A percentile compares a stretch with the other conserved stretches of the same genome.
These are phyloP conservation scores for Hypomecis atomaria DNA, from an alignment of 2,888 invertebrate species.

Conservation along the genomic window DNA sequence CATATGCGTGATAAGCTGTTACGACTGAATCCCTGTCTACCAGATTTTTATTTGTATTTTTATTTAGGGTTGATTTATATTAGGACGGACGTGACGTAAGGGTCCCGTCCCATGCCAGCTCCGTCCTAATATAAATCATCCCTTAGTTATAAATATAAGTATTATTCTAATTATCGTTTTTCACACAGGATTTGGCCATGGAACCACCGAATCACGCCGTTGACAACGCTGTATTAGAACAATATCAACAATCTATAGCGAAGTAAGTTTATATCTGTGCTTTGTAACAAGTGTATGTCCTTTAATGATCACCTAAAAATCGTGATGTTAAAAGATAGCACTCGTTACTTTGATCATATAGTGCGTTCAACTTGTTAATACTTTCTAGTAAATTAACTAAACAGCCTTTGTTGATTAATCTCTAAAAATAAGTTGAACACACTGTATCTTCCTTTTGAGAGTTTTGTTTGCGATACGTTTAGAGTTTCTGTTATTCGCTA, in stretches of 20 bases:
- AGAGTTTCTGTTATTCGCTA: constrained; percentile 24
- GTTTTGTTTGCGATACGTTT: constrained; percentile 21
- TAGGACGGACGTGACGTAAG: too few relatives aligned
- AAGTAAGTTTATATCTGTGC: constrained; percentile 84
- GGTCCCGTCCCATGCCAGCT: too few relatives aligned
- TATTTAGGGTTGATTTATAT: too few relatives aligned
- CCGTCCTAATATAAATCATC: too few relatives aligned
- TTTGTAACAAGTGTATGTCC: constrained; percentile 8
- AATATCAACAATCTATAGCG: constrained; percentile 92
- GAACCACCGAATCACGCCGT: constrained; percentile 75
- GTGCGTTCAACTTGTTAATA: background rate
- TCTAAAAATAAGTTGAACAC: background rate
- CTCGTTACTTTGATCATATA: constrained; percentile 18
- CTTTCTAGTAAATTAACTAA: too few relatives aligned
- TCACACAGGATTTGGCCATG: constrained; percentile 66
- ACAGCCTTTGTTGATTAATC: too few relatives aligned
- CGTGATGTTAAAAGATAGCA: background rate
- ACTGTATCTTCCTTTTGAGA: background rate
- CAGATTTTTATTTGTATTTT: too few relatives aligned
- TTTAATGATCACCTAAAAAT: background rate
- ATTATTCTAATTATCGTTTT: background rate
- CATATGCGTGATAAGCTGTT: too few relatives aligned
- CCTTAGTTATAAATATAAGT: background rate
- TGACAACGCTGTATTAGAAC: constrained; percentile 92
- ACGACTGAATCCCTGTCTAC: too few relatives aligned